A percentile compares a stretch with the other conserved stretches of the same genome.
These are phyloP conservation scores for Drosophila lacertosa DNA, from an alignment of 1,140 invertebrate species.

Conservation along the genomic window DNA sequence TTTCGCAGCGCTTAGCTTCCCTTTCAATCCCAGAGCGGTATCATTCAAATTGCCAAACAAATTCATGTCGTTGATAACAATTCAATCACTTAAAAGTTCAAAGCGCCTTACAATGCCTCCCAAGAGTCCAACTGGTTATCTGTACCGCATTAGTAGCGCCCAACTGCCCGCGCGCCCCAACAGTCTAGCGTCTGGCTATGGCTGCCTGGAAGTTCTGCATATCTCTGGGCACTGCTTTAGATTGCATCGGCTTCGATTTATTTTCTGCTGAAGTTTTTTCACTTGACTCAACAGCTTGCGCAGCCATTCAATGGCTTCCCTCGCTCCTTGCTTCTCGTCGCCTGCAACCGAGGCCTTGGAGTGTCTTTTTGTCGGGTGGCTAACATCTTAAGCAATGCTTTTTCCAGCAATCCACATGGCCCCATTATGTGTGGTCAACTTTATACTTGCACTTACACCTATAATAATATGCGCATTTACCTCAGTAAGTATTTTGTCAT, in stretches of 20 bases:
- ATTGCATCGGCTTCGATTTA: conserved; percentile 49
- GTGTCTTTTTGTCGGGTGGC: conserved; percentile 8
- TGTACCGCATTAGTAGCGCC: not conserved
- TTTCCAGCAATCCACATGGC: not conserved
- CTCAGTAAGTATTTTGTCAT: not conserved
- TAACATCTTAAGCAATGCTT: conserved; percentile 14
- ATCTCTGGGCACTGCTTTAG: conserved; percentile 25
- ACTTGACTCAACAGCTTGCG: conserved; percentile 54
- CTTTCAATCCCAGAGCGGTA: conserved; percentile 2
- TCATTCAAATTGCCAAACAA: conserved; percentile 63
- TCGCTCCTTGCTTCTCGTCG: conserved; percentile 16
- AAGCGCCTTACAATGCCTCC: conserved; percentile 61
- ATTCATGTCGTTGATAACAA: conserved; percentile 69
- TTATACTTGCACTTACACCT: not conserved
- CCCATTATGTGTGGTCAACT: not conserved
- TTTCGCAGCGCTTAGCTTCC: conserved; percentile 17
- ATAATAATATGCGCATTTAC: not conserved
- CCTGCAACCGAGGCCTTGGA: conserved; percentile 25
- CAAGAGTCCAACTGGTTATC: conserved; percentile 38
- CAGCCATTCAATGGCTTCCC: conserved; percentile 49
- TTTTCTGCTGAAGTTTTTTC: conserved; percentile 42
- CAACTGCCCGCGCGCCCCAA: not conserved
- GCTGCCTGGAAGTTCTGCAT: not conserved
- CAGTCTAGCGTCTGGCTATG: not conserved
- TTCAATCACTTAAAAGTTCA: conserved; percentile 78